Evolutionary conservation across 2,888 invertebrate genomes (phyloP).

Genomic region (Glyphotaelius pellucidus): DNA sequence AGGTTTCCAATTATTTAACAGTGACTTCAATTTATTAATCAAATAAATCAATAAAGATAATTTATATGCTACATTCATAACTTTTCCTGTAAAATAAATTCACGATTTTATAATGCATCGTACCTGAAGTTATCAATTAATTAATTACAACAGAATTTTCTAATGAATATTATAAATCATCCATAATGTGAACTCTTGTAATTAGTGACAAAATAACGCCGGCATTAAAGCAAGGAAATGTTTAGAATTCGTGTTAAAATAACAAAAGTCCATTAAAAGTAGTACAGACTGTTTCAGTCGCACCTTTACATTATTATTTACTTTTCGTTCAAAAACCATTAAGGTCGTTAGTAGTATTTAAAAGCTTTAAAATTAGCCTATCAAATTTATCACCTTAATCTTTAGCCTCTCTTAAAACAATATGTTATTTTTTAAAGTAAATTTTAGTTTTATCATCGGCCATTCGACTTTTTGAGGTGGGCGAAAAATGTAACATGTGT

Average conservation of each 20-base stretch:
- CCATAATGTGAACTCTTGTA: neutral
- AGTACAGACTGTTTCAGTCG: neutral
- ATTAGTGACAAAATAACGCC: neutral
- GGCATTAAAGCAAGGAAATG: neutral
- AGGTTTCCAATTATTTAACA: too few species aligned
- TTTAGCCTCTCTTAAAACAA: neutral
- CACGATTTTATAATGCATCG: neutral
- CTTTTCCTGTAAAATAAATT: neutral
- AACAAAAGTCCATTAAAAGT: constrained; percentile 27
- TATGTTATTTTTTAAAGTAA: neutral
- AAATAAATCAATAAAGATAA: neutral
- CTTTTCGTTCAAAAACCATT: neutral
- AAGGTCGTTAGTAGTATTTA: neutral
- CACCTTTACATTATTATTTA: neutral
- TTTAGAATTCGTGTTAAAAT: constrained; percentile 17
- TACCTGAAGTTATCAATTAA: neutral
- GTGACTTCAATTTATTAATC: too few species aligned
- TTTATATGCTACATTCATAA: neutral
- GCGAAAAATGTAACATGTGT: too few species aligned
- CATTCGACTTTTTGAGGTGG: neutral
- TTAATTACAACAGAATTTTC: neutral
- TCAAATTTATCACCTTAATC: neutral
- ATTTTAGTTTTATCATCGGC: neutral
- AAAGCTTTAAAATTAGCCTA: neutral
- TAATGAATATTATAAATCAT: neutral